Evolutionary conservation across 2,113 vertebrate genomes (phyloP), one percentile per base, ranked within the genome.

Genomic region (Thymallus thymallus): DNA sequence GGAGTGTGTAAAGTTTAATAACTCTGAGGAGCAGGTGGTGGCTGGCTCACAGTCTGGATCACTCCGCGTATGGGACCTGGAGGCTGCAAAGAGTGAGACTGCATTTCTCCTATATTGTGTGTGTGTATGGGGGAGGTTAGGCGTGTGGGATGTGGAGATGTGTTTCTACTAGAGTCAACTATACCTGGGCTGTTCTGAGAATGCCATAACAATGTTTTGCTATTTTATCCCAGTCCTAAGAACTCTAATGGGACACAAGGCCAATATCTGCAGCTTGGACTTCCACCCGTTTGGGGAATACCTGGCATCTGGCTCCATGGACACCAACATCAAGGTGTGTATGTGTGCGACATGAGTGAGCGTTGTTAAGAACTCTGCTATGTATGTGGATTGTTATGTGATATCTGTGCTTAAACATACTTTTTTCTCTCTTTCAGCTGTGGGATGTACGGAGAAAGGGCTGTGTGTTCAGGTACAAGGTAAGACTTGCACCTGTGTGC

Each of bases 361-460:
- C 18, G 48, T 16, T 68, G 22, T 64, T 20, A 63, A 24, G 60
- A 10, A 61, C 58, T 22, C 20, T 16, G 30, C 62, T 22, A 3
- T 48, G 6, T 14, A 55, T 55, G 20, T 55, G 20, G 51, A 6
- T 55, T 55, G 3, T 6, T 55, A 14, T 18, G 51, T 20, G 56
- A 23, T 23, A 60, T 22, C 5, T 20, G 16, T 22, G 56, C n/a
- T 55, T 55, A 63, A 16, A 58, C 45, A 60, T 48, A 14, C 3
- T 45, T 14, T 68, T 14, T 14, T 68, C 13, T 73, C 4, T 60
- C 30, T 70, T 62, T n/a, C 90, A 99, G 96, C 93, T 99, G 74
- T 99, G 98, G 98, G 98, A 99, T 80, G 91, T 98, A 2, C 89
- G 97, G 64, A 94, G 96, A 82, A 99, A 97, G 92, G 96, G 95